Percentiles rank a stretch among this genome's conserved stretches.
Evolutionary conservation across 2,888 invertebrate species (phyloP).

Genomic region (Lasioglossum villosulum): DNA sequence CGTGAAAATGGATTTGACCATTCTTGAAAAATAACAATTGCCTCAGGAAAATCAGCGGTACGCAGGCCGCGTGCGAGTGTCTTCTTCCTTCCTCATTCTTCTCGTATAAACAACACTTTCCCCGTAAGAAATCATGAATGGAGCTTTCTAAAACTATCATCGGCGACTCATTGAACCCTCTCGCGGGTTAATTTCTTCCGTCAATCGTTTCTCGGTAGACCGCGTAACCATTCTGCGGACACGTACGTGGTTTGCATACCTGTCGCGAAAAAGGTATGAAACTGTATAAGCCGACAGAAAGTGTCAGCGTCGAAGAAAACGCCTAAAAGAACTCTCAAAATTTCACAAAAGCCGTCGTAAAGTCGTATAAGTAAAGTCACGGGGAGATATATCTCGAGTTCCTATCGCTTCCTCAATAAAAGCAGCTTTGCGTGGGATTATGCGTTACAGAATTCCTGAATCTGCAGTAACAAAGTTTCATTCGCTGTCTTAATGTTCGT

Average conservation of each 20-base stretch:
- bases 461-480: background rate
- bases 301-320: background rate
- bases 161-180: background rate
- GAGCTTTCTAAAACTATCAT: conserved; percentile 1
- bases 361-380: background rate
- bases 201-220: background rate
- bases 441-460: background rate
- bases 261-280: background rate
- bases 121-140: background rate
- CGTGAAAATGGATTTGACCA: background rate
- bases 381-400: background rate
- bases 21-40: background rate
- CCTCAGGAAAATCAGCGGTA: background rate
- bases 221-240: background rate
- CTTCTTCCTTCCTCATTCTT: background rate
- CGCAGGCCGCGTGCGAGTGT: background rate
- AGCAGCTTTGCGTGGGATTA: background rate
- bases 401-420: background rate
- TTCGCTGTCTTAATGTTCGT: background rate
- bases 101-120: background rate
- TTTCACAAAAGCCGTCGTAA: background rate
- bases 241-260: background rate
- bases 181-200: background rate
- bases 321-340: background rate
- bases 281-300: background rate